Conservation (phyloP, 2,888 invertebrate genomes). For the Plagodis dolabraria region DNA sequence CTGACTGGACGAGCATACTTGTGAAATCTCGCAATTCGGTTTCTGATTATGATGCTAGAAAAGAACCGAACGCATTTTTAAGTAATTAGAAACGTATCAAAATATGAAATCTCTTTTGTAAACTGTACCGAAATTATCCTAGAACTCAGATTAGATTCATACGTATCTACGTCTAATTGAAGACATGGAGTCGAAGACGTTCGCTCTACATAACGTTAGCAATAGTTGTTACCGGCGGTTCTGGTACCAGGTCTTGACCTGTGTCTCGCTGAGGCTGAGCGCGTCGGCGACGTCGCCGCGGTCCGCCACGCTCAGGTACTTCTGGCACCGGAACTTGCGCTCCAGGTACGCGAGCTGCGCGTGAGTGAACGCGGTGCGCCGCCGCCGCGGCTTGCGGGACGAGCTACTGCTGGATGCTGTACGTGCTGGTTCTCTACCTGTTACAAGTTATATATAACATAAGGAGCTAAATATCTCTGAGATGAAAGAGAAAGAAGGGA, state of each 20-base stretch:
- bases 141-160: no score
- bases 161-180: no score
- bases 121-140: no score
- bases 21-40: no score
- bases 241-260: constrained; percentile 98
- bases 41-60: no score
- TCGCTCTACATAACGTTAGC: neutral
- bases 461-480: no score
- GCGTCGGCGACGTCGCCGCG: constrained; percentile 96
- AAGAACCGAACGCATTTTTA: no score
- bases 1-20: no score
- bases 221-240: constrained; percentile 88
- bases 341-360: constrained; percentile 96
- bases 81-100: no score
- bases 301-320: constrained; percentile 97
- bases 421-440: constrained; percentile 60
- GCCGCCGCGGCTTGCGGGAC: constrained; percentile 91
- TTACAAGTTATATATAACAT: constrained; percentile 24
- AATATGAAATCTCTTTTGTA: no score
- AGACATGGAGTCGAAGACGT: no score
- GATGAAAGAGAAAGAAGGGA: no score
- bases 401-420: constrained; percentile 60
- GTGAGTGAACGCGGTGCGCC: constrained; percentile 97
- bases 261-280: constrained; percentile 95
- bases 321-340: constrained; percentile 96